These are phyloP conservation scores for Centropyge bicolor DNA, from an alignment of 2,797 vertebrate genomes.

Conservation along the genomic window DNA sequence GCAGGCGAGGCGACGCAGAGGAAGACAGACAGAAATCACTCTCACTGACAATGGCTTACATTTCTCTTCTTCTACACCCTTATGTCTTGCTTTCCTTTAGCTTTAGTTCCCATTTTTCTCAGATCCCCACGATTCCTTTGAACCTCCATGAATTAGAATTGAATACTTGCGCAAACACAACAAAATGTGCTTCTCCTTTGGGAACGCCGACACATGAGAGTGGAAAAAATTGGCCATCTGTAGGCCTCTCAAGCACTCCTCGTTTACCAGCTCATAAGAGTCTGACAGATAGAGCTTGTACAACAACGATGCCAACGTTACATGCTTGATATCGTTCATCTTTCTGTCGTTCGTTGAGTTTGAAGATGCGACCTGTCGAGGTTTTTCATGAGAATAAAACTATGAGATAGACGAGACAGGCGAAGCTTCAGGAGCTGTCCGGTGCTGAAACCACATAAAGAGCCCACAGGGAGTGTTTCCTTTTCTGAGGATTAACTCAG, in stretches of 20 bases:
- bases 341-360: slow-evolving; percentile 6
- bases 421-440: slow-evolving; percentile 71
- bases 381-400: slow-evolving; percentile 27
- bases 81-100: slow-evolving; percentile 4
- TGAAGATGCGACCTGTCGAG: slow-evolving; percentile 28
- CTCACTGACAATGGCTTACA: slow-evolving; percentile 22
- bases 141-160: slow-evolving; percentile 44
- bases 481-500: slow-evolving; percentile 56
- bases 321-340: slow-evolving; percentile 39
- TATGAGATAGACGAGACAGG: slow-evolving; percentile 13
- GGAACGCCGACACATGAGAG: slow-evolving; percentile 40
- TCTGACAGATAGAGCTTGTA: slow-evolving; percentile 64
- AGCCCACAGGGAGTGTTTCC: slow-evolving; percentile 41
- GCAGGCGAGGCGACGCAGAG: slow-evolving; percentile 30
- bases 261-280: slow-evolving; percentile 69
- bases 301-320: slow-evolving; percentile 39
- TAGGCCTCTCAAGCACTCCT: slow-evolving; percentile 50
- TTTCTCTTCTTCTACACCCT: slow-evolving; percentile 27
- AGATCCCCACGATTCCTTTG: slow-evolving; percentile 25
- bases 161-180: slow-evolving; percentile 23
- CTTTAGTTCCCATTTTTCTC: slow-evolving; percentile 4
- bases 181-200: slow-evolving; percentile 41
- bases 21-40: slow-evolving; percentile 51
- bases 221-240: slow-evolving; percentile 74
- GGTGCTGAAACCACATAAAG: slow-evolving; percentile 70